Conservation (phyloP, 1,140 invertebrate genomes). For the Atta colombica region DNA sequence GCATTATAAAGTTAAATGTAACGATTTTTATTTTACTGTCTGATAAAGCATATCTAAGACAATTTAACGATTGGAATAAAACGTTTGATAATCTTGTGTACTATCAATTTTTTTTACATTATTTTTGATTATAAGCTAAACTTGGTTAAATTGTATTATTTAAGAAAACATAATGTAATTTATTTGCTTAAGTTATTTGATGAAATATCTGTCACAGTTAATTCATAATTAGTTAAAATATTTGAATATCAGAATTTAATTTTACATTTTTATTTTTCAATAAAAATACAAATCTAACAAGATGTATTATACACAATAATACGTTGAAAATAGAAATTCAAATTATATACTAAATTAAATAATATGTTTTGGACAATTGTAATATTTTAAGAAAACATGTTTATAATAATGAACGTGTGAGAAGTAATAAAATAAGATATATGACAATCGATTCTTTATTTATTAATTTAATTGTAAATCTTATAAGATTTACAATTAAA, state of each 20-base stretch:
- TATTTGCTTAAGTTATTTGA: not conserved
- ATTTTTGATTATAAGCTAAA: not conserved
- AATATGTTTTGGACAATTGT: not conserved
- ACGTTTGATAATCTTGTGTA: conserved; percentile 2
- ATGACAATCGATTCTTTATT: no score
- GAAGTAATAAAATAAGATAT: no score
- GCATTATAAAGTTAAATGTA: conserved; percentile 42
- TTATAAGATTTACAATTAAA: no score
- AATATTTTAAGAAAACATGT: not conserved
- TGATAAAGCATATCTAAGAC: not conserved
- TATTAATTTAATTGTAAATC: no score
- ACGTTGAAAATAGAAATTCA: not conserved
- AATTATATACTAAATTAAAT: conserved; percentile 14
- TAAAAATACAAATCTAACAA: not conserved
- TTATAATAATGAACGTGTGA: no score
- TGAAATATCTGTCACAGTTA: not conserved
- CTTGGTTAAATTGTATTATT: no score
- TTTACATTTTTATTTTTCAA: not conserved
- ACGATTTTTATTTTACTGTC: conserved; percentile 35
- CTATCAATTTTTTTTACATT: not conserved
- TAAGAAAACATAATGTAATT: not conserved
- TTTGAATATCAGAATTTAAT: not conserved
- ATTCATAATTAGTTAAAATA: conserved; percentile 11
- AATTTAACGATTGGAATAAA: conserved; percentile 23
- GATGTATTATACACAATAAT: not conserved